A percentile compares a stretch with the other conserved stretches of the same genome.
Evolutionary conservation across 2,797 vertebrate genomes (phyloP).

Genomic region (Cephalopachus bancanus): DNA sequence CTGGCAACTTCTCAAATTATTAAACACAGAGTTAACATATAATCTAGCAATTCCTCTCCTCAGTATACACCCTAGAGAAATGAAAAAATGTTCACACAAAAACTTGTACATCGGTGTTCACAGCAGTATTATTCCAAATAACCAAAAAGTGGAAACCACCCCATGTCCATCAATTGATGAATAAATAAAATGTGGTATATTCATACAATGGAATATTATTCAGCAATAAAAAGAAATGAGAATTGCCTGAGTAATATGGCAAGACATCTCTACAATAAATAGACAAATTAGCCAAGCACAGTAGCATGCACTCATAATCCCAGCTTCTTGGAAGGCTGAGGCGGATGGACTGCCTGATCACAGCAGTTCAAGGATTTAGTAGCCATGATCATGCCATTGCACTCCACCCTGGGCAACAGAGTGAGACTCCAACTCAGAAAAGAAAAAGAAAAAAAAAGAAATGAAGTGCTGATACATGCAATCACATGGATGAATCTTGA

Average conservation of each 20-base stretch:
- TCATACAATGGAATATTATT: slow-evolving; percentile 8
- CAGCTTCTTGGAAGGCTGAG: too few relatives aligned
- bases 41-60: neutral
- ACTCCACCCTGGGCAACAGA: too few relatives aligned
- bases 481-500: neutral
- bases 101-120: neutral
- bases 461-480: neutral
- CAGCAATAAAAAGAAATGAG: slow-evolving; percentile 2
- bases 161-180: neutral
- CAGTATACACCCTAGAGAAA: neutral
- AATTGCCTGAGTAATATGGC: too few relatives aligned
- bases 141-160: neutral
- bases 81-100: slow-evolving; percentile 13
- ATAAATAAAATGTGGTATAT: neutral
- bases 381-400: too few relatives aligned
- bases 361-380: too few relatives aligned
- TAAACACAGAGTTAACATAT: neutral
- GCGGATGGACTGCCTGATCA: too few relatives aligned
- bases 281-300: too few relatives aligned
- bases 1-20: neutral
- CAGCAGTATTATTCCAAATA: neutral
- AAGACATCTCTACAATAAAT: too few relatives aligned
- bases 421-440: too few relatives aligned
- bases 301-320: too few relatives aligned
- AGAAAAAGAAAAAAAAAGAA: neutral